Evolutionary conservation across 1,140 invertebrate species (phyloP).

Genomic region (Drosophila saltans): DNA sequence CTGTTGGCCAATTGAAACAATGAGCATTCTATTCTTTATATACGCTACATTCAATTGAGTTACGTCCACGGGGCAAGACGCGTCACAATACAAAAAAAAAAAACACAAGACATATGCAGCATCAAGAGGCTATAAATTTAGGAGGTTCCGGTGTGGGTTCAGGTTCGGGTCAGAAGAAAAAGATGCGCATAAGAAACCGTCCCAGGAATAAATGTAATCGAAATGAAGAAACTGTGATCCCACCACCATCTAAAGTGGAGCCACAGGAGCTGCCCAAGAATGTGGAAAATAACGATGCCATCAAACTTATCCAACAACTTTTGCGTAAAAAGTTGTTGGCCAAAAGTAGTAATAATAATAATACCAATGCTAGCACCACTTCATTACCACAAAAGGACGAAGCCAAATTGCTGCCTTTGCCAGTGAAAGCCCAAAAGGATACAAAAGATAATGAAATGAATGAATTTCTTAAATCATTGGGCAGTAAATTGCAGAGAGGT

Average conservation of each 20-base stretch:
- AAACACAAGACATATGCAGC: conserved; percentile 32
- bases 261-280: neutral
- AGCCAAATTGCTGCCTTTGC: neutral
- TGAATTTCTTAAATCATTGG: conserved; percentile 51
- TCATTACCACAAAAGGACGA: neutral
- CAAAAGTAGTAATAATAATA: conserved; percentile 28
- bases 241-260: neutral
- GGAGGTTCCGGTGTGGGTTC: neutral
- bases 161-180: conserved; percentile 54
- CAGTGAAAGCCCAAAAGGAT: conserved; percentile 1
- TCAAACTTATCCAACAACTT: conserved; percentile 51
- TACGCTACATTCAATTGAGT: conserved; percentile 65
- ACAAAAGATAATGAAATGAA: conserved; percentile 37
- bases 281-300: conserved; percentile 36
- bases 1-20: conserved; percentile 56
- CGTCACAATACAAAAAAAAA: neutral
- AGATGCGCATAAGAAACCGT: conserved; percentile 67
- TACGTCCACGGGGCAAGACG: conserved; percentile 13
- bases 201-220: conserved; percentile 74
- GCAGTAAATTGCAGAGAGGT: conserved; percentile 63
- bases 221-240: neutral
- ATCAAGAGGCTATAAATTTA: conserved; percentile 6
- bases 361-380: neutral
- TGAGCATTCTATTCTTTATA: conserved; percentile 39
- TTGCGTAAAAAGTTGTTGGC: conserved; percentile 62